Evolutionary conservation across 2,113 vertebrate genomes (phyloP).

Genomic region (Cottus gobio): DNA sequence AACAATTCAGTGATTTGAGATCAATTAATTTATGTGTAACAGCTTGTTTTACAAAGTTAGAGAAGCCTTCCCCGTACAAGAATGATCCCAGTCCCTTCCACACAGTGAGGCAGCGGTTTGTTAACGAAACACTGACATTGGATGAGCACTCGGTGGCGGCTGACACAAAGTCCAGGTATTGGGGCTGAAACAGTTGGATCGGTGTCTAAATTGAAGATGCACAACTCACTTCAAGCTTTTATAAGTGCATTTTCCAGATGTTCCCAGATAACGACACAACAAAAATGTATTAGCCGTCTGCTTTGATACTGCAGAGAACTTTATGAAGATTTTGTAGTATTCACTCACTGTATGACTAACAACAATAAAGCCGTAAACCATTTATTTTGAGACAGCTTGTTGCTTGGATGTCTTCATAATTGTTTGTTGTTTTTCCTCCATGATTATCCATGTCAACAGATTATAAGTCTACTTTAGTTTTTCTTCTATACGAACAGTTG

Average conservation of each 20-base stretch:
- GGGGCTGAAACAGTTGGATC: too few species aligned
- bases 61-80: too few species aligned
- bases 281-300: not conserved
- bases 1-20: too few species aligned
- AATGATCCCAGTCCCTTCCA: too few species aligned
- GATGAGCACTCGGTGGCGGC: too few species aligned
- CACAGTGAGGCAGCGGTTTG: too few species aligned
- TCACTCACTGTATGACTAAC: not conserved
- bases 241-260: not conserved
- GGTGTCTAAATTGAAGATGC: too few species aligned
- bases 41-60: too few species aligned
- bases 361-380: not conserved
- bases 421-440: conserved; percentile 2
- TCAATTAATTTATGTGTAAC: too few species aligned
- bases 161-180: too few species aligned
- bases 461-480: conserved; percentile 14
- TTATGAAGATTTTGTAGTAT: not conserved
- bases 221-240: too few species aligned
- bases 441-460: conserved; percentile 2
- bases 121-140: too few species aligned
- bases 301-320: not conserved
- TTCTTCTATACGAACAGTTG: conserved; percentile 2
- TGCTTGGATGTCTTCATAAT: conserved; percentile 5
- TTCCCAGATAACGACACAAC: not conserved
- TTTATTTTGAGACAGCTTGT: not conserved